A percentile compares a stretch with the other conserved stretches of the same genome.
These are phyloP conservation scores for Sinocyclocheilus grahami DNA, from an alignment of 2,113 vertebrate genomes.

Conservation along the genomic window DNA sequence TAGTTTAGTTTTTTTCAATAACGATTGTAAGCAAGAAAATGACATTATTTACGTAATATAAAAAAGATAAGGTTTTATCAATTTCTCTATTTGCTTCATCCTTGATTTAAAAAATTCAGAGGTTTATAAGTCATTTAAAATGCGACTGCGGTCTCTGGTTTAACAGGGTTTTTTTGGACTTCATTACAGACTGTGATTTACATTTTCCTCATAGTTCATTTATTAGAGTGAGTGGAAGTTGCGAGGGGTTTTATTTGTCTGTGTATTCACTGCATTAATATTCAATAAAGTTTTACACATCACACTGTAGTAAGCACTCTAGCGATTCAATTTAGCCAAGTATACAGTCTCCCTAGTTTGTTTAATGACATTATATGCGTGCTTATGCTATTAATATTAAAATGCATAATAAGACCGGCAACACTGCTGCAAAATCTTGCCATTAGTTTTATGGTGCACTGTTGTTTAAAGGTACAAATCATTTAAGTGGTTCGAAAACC, in stretches of 20 bases:
- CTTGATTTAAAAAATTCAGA: neutral
- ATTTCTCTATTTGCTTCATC: neutral
- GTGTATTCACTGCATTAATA: slow-evolving; percentile 24
- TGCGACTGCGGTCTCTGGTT: neutral
- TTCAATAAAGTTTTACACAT: slow-evolving; percentile 32
- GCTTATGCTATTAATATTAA: neutral
- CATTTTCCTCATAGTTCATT: neutral
- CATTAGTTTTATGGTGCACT: neutral
- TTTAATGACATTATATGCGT: neutral
- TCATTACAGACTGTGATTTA: slow-evolving; percentile 24
- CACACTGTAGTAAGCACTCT: slow-evolving; percentile 16
- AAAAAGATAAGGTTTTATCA: neutral
- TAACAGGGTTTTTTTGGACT: slow-evolving; percentile 27
- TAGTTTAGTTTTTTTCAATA: slow-evolving; percentile 66
- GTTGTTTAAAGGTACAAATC: neutral
- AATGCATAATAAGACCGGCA: neutral
- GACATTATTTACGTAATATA: neutral
- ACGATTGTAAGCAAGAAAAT: slow-evolving; percentile 17
- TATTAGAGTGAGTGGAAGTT: slow-evolving; percentile 19
- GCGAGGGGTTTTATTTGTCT: slow-evolving; percentile 21
- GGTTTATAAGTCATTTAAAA: neutral
- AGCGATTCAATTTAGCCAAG: neutral
- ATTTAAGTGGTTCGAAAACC: neutral
- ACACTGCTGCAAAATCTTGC: neutral
- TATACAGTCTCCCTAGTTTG: neutral